A percentile compares a stretch with the other conserved stretches of the same genome.
phyloP scores from a whole-genome alignment of 2,113 vertebrate genomes.

The Solenodon paradoxus region DNA sequence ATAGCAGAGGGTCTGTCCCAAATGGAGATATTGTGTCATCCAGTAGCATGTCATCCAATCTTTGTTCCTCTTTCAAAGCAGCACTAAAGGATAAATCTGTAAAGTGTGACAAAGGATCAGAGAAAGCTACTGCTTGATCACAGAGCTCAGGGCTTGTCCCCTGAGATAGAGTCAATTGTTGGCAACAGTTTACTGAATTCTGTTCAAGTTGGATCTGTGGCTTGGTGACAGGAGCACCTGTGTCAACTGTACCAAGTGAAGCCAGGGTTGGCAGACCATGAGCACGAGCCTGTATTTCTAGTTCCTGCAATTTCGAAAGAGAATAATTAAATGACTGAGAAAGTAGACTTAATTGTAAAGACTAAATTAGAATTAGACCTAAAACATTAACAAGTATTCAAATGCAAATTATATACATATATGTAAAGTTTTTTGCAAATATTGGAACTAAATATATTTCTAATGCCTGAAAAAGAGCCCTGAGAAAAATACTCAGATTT shows the following conservation, averaged over 20 bases:
- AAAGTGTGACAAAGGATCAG: constrained; percentile 97
- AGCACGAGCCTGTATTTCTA: constrained; percentile 95
- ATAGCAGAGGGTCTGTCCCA: constrained; percentile 92
- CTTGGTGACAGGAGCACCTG: constrained; percentile 88
- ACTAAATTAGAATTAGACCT: constrained; percentile 10
- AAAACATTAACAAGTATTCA: background rate
- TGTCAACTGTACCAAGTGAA: constrained; percentile 83
- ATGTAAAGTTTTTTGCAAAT: background rate
- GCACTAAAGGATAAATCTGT: constrained; percentile 96
- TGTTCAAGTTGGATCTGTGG: constrained; percentile 89
- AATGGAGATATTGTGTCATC: constrained; percentile 91
- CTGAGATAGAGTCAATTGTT: constrained; percentile 80
- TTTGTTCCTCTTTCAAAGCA: constrained; percentile 94
- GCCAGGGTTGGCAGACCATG: constrained; percentile 91
- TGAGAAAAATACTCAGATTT: background rate
- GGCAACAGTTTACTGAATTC: constrained; percentile 87
- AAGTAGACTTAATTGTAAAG: background rate
- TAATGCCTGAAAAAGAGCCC: constrained; percentile 15
- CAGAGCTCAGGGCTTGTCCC: constrained; percentile 81
- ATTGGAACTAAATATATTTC: background rate
- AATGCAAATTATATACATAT: background rate
- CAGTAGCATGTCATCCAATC: constrained; percentile 90
- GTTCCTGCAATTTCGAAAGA: constrained; percentile 86
- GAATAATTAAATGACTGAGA: constrained; percentile 34
- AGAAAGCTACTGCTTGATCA: constrained; percentile 88